Conservation (phyloP, 2,113 vertebrate species). For the Canis aureus region DNA sequence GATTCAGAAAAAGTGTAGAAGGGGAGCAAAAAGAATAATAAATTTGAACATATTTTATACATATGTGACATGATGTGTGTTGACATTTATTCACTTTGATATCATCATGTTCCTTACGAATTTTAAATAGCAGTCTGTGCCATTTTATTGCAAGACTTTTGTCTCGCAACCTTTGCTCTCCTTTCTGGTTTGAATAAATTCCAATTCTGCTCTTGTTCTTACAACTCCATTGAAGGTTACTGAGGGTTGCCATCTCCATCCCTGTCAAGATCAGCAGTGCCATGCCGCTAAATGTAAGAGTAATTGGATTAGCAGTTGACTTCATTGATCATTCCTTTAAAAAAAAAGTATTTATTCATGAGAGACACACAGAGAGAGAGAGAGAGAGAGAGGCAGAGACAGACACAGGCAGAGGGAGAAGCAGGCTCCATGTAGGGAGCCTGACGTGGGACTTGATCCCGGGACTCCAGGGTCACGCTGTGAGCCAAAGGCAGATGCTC, state of each 20-base stretch:
- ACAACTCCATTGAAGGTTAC: background rate
- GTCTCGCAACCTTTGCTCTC: background rate
- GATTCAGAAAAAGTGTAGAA: background rate
- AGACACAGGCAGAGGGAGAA: too few species aligned
- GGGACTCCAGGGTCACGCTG: too few species aligned
- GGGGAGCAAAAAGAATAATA: background rate
- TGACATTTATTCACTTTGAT: background rate
- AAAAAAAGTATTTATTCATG: background rate
- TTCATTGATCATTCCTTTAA: background rate
- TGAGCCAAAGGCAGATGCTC: too few species aligned
- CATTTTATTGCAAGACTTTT: background rate
- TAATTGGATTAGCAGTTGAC: background rate
- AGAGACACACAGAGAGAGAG: too few species aligned
- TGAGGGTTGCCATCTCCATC: background rate
- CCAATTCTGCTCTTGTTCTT: background rate
- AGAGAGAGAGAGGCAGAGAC: too few species aligned
- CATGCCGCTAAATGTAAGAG: rapidly evolving
- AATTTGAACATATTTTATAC: background rate
- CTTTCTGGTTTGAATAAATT: background rate
- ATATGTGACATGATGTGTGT: background rate
- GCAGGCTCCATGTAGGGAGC: too few species aligned
- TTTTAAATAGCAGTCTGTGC: background rate
- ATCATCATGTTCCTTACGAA: background rate
- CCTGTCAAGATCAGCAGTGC: background rate
- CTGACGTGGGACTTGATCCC: too few species aligned